Evolutionary conservation across 2,113 vertebrate genomes (phyloP), one percentile per base, ranked within the genome.

Genomic region (Myotis yumanensis): DNA sequence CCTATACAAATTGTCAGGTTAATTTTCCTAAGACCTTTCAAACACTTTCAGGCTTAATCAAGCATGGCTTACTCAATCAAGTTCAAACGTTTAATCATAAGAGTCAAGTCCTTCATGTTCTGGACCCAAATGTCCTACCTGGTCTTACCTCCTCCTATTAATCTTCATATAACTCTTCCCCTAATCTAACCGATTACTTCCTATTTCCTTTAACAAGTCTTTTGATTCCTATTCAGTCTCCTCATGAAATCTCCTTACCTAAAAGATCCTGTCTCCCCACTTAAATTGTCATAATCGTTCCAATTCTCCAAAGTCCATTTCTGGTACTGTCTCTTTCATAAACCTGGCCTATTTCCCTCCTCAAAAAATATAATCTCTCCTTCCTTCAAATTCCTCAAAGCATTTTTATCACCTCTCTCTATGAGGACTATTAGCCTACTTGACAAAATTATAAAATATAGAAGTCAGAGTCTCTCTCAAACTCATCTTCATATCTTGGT

Each of bases 151-250:
- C 30, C 35, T 71, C 25, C 86, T 77, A 4, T 86, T 62, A 51
- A 32, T 77, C 59, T 62, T 86, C n/a, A 51, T 52, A 17, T 5
- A 59, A 22, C 40, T 10, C 4, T 40, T n/a, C 48, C 72, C 40
- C 23, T 4, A 73, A 32, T 84, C 28, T 18, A 85, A 35, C 22
- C 48, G 37, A 73, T 59, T n/a, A 4, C 37, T 86, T 22, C 25
- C n/a, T 90, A 12, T 73, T 86, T 93, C 68, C 64, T 93, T 94
- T 43, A 76, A 52, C 20, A 68, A 40, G 28, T 88, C 77, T 93
- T 94, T 92, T 54, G 40, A 23, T 82, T 95, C 17, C 69, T 30
- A 18, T n/a, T n/a, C 11, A 51, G n/a, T 84, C 52, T 75, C 87
- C 15, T 71, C 46, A 66, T 40, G 35, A 89, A 89, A 51, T 71